A percentile compares a stretch with the other conserved stretches of the same genome.
These are phyloP conservation scores for Hepsetus odoe DNA, from an alignment of 2,113 vertebrate genomes.

Conservation along the genomic window DNA sequence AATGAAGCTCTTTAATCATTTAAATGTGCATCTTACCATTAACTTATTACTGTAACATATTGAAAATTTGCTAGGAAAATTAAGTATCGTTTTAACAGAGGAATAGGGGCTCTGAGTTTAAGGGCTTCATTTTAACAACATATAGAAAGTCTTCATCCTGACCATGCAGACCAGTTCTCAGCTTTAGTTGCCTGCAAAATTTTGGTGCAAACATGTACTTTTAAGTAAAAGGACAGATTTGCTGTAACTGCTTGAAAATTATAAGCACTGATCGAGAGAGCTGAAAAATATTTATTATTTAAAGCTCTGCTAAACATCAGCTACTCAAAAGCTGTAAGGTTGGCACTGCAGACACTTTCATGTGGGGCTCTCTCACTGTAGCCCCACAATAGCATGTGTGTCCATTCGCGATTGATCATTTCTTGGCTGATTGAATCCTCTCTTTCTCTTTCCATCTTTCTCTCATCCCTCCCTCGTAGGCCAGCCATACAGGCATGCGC, in stretches of 20 bases:
- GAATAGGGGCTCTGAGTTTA: not conserved
- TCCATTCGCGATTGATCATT: not conserved
- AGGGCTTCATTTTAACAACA: not conserved
- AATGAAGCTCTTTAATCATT: not conserved
- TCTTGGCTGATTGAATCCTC: not conserved
- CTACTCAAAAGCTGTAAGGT: not conserved
- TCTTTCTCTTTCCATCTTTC: not conserved
- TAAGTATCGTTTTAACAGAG: not conserved
- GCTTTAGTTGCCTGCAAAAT: conserved; percentile 4
- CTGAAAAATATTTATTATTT: not conserved
- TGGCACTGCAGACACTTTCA: conserved; percentile 10
- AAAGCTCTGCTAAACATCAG: conserved; percentile 1
- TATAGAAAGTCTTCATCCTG: not conserved
- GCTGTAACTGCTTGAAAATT: not conserved
- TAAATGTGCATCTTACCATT: not conserved
- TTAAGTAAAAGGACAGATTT: not conserved
- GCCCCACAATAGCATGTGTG: not conserved
- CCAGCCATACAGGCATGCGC: conserved; percentile 94
- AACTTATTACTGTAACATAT: not conserved
- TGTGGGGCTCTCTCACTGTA: not conserved
- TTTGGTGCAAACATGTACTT: not conserved
- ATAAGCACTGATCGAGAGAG: not conserved
- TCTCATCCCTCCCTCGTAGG: conserved; percentile 71
- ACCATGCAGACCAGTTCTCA: not conserved
- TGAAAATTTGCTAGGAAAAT: not conserved